phyloP scores from a whole-genome alignment of 1,140 invertebrate genomes.

The Dendrolimus kikuchii region DNA sequence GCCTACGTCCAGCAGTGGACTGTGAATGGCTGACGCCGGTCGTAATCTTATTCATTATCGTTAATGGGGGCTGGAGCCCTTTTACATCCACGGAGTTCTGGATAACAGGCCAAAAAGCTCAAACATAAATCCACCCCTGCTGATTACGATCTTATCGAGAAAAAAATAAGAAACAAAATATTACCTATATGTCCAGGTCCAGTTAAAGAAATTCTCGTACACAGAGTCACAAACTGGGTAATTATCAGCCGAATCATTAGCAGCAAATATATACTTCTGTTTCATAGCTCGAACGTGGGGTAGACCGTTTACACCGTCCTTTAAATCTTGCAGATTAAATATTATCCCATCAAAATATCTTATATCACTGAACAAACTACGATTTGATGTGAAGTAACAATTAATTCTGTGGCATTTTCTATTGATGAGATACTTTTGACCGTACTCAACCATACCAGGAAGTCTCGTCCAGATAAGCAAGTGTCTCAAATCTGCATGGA shows the following conservation, averaged over 20 bases:
- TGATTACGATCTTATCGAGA: not conserved
- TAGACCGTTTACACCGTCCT: constrained; percentile 11
- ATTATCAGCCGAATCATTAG: constrained; percentile 51
- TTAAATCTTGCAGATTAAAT: constrained; percentile 45
- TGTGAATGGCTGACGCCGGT: too few relatives aligned
- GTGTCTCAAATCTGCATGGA: constrained; percentile 35
- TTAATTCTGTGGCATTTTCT: constrained; percentile 32
- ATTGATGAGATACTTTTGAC: constrained; percentile 33
- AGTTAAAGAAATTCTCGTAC: constrained; percentile 73
- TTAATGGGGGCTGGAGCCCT: too few relatives aligned
- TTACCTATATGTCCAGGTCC: constrained; percentile 78
- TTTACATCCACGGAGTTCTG: too few relatives aligned
- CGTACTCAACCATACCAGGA: constrained; percentile 22
- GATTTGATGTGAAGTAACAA: constrained; percentile 48
- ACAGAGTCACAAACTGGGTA: constrained; percentile 41
- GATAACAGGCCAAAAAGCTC: too few relatives aligned
- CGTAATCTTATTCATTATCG: too few relatives aligned
- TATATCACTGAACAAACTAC: constrained; percentile 32
- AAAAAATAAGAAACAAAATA: constrained; percentile 5
- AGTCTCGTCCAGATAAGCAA: constrained; percentile 39
- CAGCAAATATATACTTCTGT: constrained; percentile 67
- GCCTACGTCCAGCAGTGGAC: too few relatives aligned
- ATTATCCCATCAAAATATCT: constrained; percentile 58
- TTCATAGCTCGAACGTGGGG: constrained; percentile 25
- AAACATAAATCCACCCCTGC: too few relatives aligned